Evolutionary conservation across 2,888 invertebrate genomes (phyloP), one percentile per base, ranked within the genome.

Genomic region (Sarcophaga caerulescens): DNA sequence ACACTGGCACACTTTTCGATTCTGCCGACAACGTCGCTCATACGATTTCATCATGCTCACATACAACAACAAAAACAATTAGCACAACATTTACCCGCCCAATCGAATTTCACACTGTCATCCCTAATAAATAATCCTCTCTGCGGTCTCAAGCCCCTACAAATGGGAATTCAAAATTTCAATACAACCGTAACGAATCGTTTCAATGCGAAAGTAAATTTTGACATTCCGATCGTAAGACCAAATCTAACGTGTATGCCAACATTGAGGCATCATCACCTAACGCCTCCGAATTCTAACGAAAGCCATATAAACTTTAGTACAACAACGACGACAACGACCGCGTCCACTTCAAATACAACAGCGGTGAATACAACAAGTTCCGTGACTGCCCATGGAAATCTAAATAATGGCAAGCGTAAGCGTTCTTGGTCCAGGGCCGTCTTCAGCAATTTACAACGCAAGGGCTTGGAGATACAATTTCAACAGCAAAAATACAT

Each of bases 401-500:
- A 70, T 68, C 63, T 75, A 73, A 62, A 35, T 73, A 69, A 79
- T 62, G 91, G 91, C 52, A 96, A 98, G 91, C 94, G 98, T 83
- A 98, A 98, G 92, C 95, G 98, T 44, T 98, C 98, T 0, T 99
- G 98, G 98, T 98, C 98, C 0, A 94, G 98, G 74, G 98, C 98
- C 0, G 98, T 99, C 0, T 99, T 99, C 92, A 98, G 98, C 90
- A 98, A 98, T 91, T 94, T 98, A 4, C 98, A 99, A 92, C 93
- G 98, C n/a, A 98, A 98, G 92, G 98, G 98, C 0, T 94, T 99
- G 79, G 98, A 99, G 93, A 95, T 97, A 88, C 94, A 98, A 89
- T 99, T 99, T 92, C 97, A 98, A 91, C 95, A 98, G 88, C 98
- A 98, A 93, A 98, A 98, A 92, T 99, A 99, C 91, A 98, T 99